phyloP scores from a whole-genome alignment of 2,113 vertebrate species.

The Pituophis catenifer region DNA sequence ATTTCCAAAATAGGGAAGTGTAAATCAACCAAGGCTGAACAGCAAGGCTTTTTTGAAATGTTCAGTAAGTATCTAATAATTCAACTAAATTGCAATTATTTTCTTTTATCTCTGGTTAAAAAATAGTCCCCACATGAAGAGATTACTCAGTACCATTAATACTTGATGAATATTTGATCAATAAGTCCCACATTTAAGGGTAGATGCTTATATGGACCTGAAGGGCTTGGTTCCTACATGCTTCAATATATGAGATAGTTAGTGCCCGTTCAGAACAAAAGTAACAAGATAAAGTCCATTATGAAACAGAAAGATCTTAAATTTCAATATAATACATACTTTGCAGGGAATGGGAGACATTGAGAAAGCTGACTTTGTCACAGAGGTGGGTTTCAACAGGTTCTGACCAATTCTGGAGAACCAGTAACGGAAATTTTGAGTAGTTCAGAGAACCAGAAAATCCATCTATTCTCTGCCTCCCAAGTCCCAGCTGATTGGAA shows the following conservation, averaged over 20 bases:
- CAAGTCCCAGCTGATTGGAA: too few relatives aligned
- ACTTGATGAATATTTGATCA: neutral
- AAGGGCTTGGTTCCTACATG: neutral
- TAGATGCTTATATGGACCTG: neutral
- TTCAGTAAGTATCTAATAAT: neutral
- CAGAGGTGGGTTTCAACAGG: too few relatives aligned
- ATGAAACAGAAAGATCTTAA: neutral
- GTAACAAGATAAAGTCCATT: neutral
- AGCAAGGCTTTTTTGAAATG: neutral
- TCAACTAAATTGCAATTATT: neutral
- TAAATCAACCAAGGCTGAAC: neutral
- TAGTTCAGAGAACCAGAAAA: too few relatives aligned
- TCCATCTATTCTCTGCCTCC: too few relatives aligned
- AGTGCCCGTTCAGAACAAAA: neutral
- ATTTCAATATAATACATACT: neutral
- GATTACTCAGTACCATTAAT: neutral
- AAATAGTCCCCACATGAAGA: neutral
- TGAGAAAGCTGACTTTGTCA: too few relatives aligned
- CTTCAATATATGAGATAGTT: neutral
- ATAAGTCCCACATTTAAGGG: neutral
- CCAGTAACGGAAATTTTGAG: too few relatives aligned
- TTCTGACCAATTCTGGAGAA: too few relatives aligned
- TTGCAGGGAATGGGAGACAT: neutral
- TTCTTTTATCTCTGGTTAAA: neutral
- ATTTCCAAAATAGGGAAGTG: neutral